Conservation (phyloP, 2,888 invertebrate species). For the Salticus scenicus region DNA sequence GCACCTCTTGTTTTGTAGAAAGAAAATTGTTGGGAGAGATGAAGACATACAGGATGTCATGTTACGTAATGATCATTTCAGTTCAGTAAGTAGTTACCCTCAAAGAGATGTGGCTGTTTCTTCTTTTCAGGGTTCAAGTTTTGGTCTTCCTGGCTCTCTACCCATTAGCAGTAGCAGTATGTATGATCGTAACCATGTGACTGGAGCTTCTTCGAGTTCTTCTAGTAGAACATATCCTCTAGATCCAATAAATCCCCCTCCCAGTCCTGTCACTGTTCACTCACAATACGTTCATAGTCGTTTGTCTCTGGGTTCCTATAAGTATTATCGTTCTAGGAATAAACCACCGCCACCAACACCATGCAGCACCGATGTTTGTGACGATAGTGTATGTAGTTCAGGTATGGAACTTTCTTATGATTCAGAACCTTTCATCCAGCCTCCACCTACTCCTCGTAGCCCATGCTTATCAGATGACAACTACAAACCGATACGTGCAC, state of each 20-base stretch:
- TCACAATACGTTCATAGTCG: conserved; percentile 73
- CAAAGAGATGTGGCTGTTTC: conserved; percentile 40
- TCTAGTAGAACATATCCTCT: conserved; percentile 77
- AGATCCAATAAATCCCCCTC: conserved; percentile 92
- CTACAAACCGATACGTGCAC: conserved; percentile 76
- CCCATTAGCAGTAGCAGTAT: conserved; percentile 70
- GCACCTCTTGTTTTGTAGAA: conserved; percentile 32
- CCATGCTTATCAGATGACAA: conserved; percentile 83
- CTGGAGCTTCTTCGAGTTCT: conserved; percentile 82
- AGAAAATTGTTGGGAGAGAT: conserved; percentile 31
- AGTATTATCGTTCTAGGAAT: conserved; percentile 56
- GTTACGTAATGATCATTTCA: conserved; percentile 40
- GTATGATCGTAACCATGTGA: conserved; percentile 82
- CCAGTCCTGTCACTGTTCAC: conserved; percentile 84
- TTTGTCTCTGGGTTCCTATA: conserved; percentile 78
- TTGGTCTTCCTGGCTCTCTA: conserved; percentile 1
- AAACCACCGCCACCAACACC: conserved; percentile 94
- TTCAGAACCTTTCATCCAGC: conserved; percentile 84
- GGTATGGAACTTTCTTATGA: conserved; percentile 79
- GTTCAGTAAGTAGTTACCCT: conserved; percentile 23
- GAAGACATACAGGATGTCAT: conserved; percentile 46
- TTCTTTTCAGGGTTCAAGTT: conserved; percentile 33
- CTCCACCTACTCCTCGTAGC: conserved; percentile 85
- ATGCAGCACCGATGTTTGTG: conserved; percentile 94
- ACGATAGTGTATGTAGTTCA: conserved; percentile 77